These are phyloP conservation scores for Hippasteria phrygiana DNA, from an alignment of 53 echinoderm and acorn worm genomes.

Conservation along the genomic window DNA sequence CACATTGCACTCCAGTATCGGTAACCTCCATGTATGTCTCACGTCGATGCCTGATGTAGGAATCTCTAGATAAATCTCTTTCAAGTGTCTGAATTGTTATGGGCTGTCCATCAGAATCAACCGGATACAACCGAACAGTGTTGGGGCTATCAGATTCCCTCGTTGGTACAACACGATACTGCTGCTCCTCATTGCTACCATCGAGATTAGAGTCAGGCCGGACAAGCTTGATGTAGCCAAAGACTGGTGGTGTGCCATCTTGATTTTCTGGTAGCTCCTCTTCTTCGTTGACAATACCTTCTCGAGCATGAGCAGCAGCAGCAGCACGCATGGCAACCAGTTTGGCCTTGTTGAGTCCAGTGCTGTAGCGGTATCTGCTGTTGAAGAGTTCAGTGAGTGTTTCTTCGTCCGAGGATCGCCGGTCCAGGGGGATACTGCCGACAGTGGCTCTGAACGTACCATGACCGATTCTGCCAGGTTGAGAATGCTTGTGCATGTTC, in stretches of 20 bases:
- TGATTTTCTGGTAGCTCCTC: neutral
- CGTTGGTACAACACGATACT: neutral
- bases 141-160: conserved; percentile 11
- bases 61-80: conserved; percentile 29
- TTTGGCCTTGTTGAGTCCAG: conserved; percentile 61
- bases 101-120: conserved; percentile 7
- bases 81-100: neutral
- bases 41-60: conserved; percentile 43
- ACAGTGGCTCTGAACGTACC: conserved; percentile 60
- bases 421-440: conserved; percentile 51
- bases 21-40: conserved; percentile 50
- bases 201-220: conserved; percentile 23
- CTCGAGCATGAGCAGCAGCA: conserved; percentile 59
- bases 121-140: conserved; percentile 17
- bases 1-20: conserved; percentile 42
- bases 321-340: conserved; percentile 64
- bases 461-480: conserved; percentile 34
- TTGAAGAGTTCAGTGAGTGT: conserved; percentile 57
- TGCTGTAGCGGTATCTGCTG: conserved; percentile 64
- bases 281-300: conserved; percentile 42
- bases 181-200: neutral
- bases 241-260: conserved; percentile 19
- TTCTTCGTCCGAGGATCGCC: conserved; percentile 25
- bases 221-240: conserved; percentile 67
- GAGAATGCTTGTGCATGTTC: conserved; percentile 25